phyloP scores from a whole-genome alignment of 2,888 invertebrate species.

The Meliscaeva auricollis region DNA sequence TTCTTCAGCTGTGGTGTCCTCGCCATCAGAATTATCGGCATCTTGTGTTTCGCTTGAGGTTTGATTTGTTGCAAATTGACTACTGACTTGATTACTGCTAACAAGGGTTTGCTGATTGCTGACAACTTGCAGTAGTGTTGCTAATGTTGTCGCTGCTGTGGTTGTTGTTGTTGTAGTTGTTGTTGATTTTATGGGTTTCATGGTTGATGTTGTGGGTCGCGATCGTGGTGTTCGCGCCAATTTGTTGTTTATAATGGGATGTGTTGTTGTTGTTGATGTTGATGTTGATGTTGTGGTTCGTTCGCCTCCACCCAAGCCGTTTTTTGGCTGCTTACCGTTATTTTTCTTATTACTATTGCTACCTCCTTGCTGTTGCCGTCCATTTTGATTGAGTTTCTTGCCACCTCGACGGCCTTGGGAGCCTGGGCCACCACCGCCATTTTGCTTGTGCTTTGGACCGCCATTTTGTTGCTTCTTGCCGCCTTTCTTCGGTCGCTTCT shows the following conservation, averaged over 20 bases:
- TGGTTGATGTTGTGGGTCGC: slow-evolving; percentile 66
- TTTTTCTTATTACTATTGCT: slow-evolving; percentile 77
- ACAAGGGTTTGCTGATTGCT: slow-evolving; percentile 70
- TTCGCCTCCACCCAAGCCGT: slow-evolving; percentile 72
- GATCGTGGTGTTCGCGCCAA: slow-evolving; percentile 68
- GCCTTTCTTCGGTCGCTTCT: slow-evolving; percentile 76
- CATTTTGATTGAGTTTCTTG: slow-evolving; percentile 77
- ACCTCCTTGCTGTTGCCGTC: slow-evolving; percentile 77
- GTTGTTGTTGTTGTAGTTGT: slow-evolving; percentile 43
- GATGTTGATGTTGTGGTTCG: slow-evolving; percentile 69
- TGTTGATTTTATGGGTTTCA: slow-evolving; percentile 39
- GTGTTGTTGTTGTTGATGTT: slow-evolving; percentile 77
- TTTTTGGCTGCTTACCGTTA: slow-evolving; percentile 70
- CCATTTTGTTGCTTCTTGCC: slow-evolving; percentile 64
- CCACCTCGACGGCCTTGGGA: slow-evolving; percentile 67
- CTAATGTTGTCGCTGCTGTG: slow-evolving; percentile 75
- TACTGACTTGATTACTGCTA: slow-evolving; percentile 68
- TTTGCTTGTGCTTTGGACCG: slow-evolving; percentile 35
- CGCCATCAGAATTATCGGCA: slow-evolving; percentile 74
- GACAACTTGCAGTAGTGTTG: slow-evolving; percentile 77
- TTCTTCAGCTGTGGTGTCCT: slow-evolving; percentile 72
- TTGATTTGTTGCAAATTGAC: slow-evolving; percentile 56
- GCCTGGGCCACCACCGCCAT: slow-evolving; percentile 60
- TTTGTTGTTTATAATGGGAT: slow-evolving; percentile 68
- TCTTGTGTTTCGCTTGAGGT: slow-evolving; percentile 63